These are phyloP conservation scores for Osmoderma eremita DNA, from an alignment of 2,888 invertebrate species.

Conservation along the genomic window DNA sequence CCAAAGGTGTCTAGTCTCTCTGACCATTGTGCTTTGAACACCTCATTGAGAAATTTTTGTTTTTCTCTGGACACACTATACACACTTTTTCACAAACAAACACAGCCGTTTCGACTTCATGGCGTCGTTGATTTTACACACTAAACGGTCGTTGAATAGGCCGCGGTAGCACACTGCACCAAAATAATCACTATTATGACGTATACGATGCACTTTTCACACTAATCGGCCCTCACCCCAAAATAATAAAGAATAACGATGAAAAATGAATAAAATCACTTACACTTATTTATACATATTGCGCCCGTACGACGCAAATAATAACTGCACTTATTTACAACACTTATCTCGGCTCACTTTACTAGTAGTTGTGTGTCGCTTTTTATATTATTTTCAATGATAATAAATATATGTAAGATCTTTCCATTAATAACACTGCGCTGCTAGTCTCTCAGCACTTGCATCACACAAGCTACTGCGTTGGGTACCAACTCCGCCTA, in stretches of 20 bases:
- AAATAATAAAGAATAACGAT: constrained; percentile 21
- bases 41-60: constrained; percentile 86
- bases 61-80: constrained; percentile 61
- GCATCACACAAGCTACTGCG: constrained; percentile 59
- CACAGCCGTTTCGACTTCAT: constrained; percentile 60
- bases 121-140: constrained; percentile 42
- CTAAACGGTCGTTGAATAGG: constrained; percentile 33
- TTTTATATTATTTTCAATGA: constrained; percentile 48
- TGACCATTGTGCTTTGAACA: constrained; percentile 99
- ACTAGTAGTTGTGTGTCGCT: constrained; percentile 46
- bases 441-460: constrained; percentile 59
- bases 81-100: constrained; percentile 60
- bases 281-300: constrained; percentile 20
- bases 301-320: constrained; percentile 31
- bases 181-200: constrained; percentile 39
- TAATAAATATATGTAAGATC: constrained; percentile 44
- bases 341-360: constrained; percentile 36
- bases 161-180: constrained; percentile 45
- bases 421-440: constrained; percentile 55
- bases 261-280: constrained; percentile 34
- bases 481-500: constrained; percentile 58
- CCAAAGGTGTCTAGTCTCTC: constrained; percentile 99
- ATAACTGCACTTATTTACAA: constrained; percentile 43
- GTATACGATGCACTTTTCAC: constrained; percentile 46
- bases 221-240: constrained; percentile 17